A percentile compares a stretch with the other conserved stretches of the same genome.
phyloP scores from a whole-genome alignment of 2,888 invertebrate genomes.

The Tenthredo notha region DNA sequence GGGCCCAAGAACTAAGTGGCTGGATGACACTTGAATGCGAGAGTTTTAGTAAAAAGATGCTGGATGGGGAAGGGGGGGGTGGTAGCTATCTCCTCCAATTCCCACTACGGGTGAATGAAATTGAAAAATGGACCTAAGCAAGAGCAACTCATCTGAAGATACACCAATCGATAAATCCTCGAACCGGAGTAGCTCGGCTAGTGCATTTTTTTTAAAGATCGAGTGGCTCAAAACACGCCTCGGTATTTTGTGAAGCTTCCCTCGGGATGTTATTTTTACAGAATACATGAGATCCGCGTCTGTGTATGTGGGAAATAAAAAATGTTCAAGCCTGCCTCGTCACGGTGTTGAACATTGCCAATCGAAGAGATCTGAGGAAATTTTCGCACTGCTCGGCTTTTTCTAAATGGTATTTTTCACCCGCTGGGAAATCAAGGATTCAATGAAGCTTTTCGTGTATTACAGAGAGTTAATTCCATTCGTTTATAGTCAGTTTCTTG shows the following conservation, averaged over 20 bases:
- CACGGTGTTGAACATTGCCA: slow-evolving; percentile 24
- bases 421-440: slow-evolving; percentile 72
- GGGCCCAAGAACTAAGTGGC: slow-evolving; percentile 43
- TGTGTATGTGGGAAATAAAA: background rate
- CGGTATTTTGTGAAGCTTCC: slow-evolving; percentile 28
- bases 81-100: slow-evolving; percentile 6
- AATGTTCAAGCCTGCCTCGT: background rate
- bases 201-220: background rate
- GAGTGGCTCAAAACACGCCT: slow-evolving; percentile 27
- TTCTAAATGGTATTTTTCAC: slow-evolving; percentile 69
- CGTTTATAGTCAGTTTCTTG: slow-evolving; percentile 66
- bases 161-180: slow-evolving; percentile 34
- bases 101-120: slow-evolving; percentile 30
- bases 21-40: slow-evolving; percentile 48
- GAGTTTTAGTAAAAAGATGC: slow-evolving; percentile 12
- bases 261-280: slow-evolving; percentile 26
- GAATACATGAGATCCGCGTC: background rate
- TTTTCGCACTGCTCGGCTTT: slow-evolving; percentile 29
- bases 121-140: slow-evolving; percentile 48
- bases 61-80: background rate
- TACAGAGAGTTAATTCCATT: slow-evolving; percentile 70
- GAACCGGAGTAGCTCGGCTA: slow-evolving; percentile 5
- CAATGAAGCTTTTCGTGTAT: slow-evolving; percentile 67
- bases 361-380: slow-evolving; percentile 36
- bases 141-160: slow-evolving; percentile 35